These are phyloP conservation scores for Dynastes tityus DNA, from an alignment of 2,888 invertebrate genomes.

Conservation along the genomic window DNA sequence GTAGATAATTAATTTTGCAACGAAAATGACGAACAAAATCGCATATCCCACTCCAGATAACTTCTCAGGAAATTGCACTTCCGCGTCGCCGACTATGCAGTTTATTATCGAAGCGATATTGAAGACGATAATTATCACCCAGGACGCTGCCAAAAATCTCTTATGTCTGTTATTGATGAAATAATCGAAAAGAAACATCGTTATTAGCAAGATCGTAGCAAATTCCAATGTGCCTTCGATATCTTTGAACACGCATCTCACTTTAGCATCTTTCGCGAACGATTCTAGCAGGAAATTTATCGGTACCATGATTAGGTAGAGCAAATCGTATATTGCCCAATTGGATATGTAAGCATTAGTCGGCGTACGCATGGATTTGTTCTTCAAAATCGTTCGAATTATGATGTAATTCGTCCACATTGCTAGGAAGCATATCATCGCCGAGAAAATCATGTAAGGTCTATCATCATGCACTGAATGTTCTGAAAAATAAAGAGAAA, in stretches of 20 bases:
- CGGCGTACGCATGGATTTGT: constrained; percentile 52
- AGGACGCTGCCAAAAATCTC: constrained; percentile 48
- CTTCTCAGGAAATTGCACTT: constrained; percentile 46
- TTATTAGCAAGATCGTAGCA: constrained; percentile 50
- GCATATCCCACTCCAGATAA: constrained; percentile 49
- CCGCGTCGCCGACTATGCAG: constrained; percentile 41
- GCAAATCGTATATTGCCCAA: constrained; percentile 52
- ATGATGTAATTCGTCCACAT: constrained; percentile 52
- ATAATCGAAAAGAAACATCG: constrained; percentile 51
- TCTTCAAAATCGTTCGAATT: constrained; percentile 51
- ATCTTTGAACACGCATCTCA: constrained; percentile 48
- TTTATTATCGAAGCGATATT: constrained; percentile 49
- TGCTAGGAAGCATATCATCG: constrained; percentile 50
- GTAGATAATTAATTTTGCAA: constrained; percentile 49
- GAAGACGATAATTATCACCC: constrained; percentile 48
- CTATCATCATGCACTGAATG: constrained; percentile 13
- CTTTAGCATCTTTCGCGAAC: constrained; percentile 38
- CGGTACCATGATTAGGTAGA: constrained; percentile 50
- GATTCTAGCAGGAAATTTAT: constrained; percentile 49
- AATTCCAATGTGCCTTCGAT: constrained; percentile 51
- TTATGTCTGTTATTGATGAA: constrained; percentile 50
- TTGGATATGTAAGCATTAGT: constrained; percentile 52
- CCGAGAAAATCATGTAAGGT: constrained; percentile 51
- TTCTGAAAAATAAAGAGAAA: constrained; percentile 8
- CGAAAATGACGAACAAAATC: constrained; percentile 49